phyloP scores from a whole-genome alignment of 2,888 invertebrate species.

The Ecliptopera silaceata region DNA sequence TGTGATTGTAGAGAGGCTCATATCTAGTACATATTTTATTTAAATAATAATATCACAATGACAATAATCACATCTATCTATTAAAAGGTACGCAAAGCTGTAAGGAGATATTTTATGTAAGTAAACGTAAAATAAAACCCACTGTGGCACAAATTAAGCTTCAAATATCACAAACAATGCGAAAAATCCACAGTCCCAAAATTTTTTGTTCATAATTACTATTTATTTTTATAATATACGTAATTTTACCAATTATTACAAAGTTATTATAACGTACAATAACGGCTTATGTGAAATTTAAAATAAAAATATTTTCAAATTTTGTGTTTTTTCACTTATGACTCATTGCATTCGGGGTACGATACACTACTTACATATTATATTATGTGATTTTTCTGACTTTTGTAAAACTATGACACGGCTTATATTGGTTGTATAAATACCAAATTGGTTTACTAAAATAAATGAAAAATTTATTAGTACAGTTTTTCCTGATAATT shows the following conservation, averaged over 20 bases:
- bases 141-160: constrained; percentile 25
- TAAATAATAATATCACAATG: constrained; percentile 18
- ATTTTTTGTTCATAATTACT: constrained; percentile 69
- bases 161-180: constrained; percentile 31
- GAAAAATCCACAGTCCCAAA: constrained; percentile 18
- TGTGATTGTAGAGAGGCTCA: constrained; percentile 11
- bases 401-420: constrained; percentile 16
- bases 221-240: constrained; percentile 47
- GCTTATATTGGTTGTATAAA: constrained; percentile 17
- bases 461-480: not conserved
- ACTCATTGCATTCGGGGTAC: constrained; percentile 1
- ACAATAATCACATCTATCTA: constrained; percentile 3
- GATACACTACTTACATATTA: constrained; percentile 12
- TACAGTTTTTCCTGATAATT: not conserved
- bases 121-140: constrained; percentile 3
- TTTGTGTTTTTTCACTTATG: constrained; percentile 8
- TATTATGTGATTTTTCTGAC: too few species aligned
- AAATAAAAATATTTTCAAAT: not conserved
- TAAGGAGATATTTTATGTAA: not conserved
- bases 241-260: not conserved
- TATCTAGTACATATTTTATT: constrained; percentile 1
- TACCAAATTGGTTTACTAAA: not conserved
- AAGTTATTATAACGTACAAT: constrained; percentile 9
- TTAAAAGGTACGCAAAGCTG: not conserved
- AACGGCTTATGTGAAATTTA: constrained; percentile 9